Conservation (phyloP, 2,888 invertebrate genomes). For the Anodontia alba region DNA sequence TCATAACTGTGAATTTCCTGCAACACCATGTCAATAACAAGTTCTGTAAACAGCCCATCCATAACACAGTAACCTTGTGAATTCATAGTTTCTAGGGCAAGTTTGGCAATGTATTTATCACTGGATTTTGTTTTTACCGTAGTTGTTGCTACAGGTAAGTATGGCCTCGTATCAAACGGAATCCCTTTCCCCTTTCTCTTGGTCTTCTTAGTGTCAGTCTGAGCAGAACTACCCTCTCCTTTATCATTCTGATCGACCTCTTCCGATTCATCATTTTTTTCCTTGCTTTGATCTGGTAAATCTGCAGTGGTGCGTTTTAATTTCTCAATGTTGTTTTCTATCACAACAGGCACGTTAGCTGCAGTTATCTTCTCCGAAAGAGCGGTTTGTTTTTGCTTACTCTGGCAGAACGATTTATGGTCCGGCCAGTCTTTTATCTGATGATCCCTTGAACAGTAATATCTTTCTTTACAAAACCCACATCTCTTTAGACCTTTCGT, state of each 20-base stretch:
- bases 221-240: no score
- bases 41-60: constrained; percentile 52
- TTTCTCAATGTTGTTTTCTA: no score
- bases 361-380: no score
- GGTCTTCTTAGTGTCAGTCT: no score
- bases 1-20: constrained; percentile 49
- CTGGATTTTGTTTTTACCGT: constrained; percentile 16
- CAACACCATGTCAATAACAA: constrained; percentile 36
- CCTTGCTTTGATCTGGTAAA: no score
- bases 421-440: constrained; percentile 61
- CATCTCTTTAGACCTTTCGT: constrained; percentile 55
- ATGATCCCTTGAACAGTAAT: constrained; percentile 64
- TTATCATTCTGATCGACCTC: not conserved
- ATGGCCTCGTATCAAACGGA: constrained; percentile 55
- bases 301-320: no score
- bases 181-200: constrained; percentile 20
- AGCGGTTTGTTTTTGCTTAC: not conserved
- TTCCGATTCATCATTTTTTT: not conserved
- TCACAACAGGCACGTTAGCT: no score
- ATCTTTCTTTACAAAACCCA: constrained; percentile 50
- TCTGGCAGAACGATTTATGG: constrained; percentile 52
- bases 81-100: constrained; percentile 40
- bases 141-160: constrained; percentile 5
- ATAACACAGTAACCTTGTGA: constrained; percentile 56
- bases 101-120: constrained; percentile 34